Conservation (phyloP, 2,888 invertebrate species). For the Drosophila hamatofila region DNA sequence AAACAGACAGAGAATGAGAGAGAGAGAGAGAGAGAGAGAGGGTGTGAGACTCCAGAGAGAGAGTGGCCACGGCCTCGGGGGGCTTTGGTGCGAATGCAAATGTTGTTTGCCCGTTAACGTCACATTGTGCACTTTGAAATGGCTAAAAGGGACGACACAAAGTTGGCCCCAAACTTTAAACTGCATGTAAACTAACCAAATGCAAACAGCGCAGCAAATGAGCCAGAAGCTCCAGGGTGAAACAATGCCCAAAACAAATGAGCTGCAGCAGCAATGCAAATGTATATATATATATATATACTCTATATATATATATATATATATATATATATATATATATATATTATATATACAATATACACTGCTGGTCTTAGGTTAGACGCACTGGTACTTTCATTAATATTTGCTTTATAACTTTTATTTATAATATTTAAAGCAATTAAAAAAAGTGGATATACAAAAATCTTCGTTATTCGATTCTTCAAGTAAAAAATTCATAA, state of each 20-base stretch:
- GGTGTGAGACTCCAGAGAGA: neutral
- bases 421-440: too few relatives aligned
- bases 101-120: slow-evolving; percentile 51
- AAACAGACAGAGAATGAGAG: neutral
- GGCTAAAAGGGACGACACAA: slow-evolving; percentile 33
- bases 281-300: too few relatives aligned
- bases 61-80: neutral
- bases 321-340: too few relatives aligned
- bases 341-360: too few relatives aligned
- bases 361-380: too few relatives aligned
- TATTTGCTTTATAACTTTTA: too few relatives aligned
- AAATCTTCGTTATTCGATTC: too few relatives aligned
- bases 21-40: too few relatives aligned
- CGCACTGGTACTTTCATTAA: too few relatives aligned
- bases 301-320: too few relatives aligned
- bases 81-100: slow-evolving; percentile 26
- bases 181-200: slow-evolving; percentile 44
- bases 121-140: slow-evolving; percentile 55
- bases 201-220: slow-evolving; percentile 48
- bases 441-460: too few relatives aligned
- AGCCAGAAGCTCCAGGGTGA: slow-evolving; percentile 7
- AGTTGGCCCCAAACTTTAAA: slow-evolving; percentile 44
- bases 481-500: too few relatives aligned
- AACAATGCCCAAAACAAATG: neutral
- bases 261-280: neutral